Evolutionary conservation across 2,888 invertebrate genomes (phyloP), one percentile per base, ranked within the genome.

Genomic region (Latrodectus elegans): DNA sequence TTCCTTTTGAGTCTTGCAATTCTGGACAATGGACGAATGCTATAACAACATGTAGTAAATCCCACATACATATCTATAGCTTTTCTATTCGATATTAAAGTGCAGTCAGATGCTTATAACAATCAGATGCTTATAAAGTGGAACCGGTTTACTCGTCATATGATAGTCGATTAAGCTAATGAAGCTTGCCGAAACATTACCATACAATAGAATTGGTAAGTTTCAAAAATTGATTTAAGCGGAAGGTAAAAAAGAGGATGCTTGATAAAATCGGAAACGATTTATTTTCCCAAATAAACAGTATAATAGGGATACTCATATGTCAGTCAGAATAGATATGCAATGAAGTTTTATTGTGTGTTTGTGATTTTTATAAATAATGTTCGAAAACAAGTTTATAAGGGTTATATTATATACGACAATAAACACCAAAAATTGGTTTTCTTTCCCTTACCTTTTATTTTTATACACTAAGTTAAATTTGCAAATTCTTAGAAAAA

Each of bases 11-110:
- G 68, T 38, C n/a, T 74, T 53, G n/a, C 52, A 75, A 52, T 65
- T 51, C 55, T 26, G 85, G 80, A 87, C 86, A 87, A 87, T 77
- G 67, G 86, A 38, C 65, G 52, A 60, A 75, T 70, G 70, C 75
- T 68, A 67, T 70, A 55, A 77, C 84, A 76, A 70, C 76, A 76
- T 72, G 76, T 82, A 73, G 77, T 84, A 84, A 85, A 85, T 85
- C 79, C 84, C 79, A 79, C 78, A 79, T 55, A 60, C 74, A 74
- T 74, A 26, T 68, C 64, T 38, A 38, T 72, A 64, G 65, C 38
- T 51, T 22, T 55, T 70, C 14, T 17, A 49, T 51, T 72, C 60
- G 72, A 77, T 84, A 71, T 60, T 8, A 12, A 11, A 60, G 60
- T 11, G n/a, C 52, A 22, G 64, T 76, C 80, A 26, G 11, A 49